Evolutionary conservation across 2,888 invertebrate genomes (phyloP).

Genomic region (Fragum whitleyi): DNA sequence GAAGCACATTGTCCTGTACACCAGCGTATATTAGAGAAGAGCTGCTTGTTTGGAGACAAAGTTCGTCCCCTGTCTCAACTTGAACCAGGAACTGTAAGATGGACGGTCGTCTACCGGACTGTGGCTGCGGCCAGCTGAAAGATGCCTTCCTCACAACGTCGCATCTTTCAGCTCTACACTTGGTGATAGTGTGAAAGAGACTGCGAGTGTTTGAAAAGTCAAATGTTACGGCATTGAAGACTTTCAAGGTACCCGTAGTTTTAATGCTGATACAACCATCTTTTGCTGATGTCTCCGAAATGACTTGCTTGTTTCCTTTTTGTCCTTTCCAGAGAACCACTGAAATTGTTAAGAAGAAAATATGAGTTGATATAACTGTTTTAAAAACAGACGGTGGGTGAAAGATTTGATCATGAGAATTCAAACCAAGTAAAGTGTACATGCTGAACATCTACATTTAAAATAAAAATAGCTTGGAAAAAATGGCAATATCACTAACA

Average conservation of each 20-base stretch:
- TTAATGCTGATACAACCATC: neutral
- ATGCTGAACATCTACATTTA: too few species aligned
- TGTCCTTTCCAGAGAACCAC: neutral
- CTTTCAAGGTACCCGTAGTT: neutral
- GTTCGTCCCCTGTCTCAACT: neutral
- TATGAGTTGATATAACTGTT: too few species aligned
- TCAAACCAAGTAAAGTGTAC: too few species aligned
- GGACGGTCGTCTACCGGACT: neutral
- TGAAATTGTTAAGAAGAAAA: neutral
- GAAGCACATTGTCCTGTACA: neutral
- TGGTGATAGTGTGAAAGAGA: neutral
- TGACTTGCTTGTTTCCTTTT: neutral
- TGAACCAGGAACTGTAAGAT: constrained; percentile 8
- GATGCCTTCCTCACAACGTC: neutral
- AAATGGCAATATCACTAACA: too few species aligned
- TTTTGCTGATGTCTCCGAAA: neutral
- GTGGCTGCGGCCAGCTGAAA: neutral
- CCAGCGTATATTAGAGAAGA: neutral
- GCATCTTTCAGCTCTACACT: neutral
- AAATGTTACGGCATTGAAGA: neutral
- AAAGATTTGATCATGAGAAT: too few species aligned
- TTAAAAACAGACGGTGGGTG: too few species aligned
- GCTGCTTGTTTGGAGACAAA: neutral
- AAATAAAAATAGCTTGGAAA: too few species aligned
- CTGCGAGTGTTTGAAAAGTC: neutral